Conservation (phyloP, 2,888 invertebrate species). For the Caenorhabditis sp. region DNA sequence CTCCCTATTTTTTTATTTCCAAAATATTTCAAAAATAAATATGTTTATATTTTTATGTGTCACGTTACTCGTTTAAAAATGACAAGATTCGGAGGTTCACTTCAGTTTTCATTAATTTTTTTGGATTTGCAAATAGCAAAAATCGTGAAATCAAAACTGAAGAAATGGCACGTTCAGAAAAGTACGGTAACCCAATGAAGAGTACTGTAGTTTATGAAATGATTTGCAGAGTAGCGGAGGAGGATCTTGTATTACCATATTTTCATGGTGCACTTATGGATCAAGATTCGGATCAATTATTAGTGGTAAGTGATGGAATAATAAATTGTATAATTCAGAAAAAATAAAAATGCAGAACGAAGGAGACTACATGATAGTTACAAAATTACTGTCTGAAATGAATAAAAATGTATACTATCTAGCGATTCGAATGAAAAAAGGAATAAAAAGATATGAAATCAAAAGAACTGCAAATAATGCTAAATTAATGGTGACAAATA, state of each 20-base stretch:
- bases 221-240: conserved; percentile 35
- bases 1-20: too few species aligned
- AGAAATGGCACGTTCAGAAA: conserved; percentile 10
- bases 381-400: conserved; percentile 23
- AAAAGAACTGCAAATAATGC: conserved; percentile 26
- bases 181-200: conserved; percentile 15
- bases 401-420: conserved; percentile 27
- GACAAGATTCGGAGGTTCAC: background rate
- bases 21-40: too few species aligned
- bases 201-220: background rate
- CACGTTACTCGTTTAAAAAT: too few species aligned
- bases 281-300: conserved; percentile 52
- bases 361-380: conserved; percentile 30
- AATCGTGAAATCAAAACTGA: conserved; percentile 8
- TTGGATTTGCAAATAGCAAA: background rate
- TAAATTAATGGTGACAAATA: conserved; percentile 11
- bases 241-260: conserved; percentile 45
- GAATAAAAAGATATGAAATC: conserved; percentile 44
- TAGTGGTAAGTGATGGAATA: conserved; percentile 19
- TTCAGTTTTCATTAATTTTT: conserved; percentile 10
- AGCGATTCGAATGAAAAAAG: conserved; percentile 34
- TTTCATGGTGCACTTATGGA: conserved; percentile 62
- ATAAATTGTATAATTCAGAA: too few species aligned
- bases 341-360: conserved; percentile 19
- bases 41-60: too few species aligned